These are phyloP conservation scores for Nemotelus nigrinus DNA, from an alignment of 2,888 invertebrate genomes.

Conservation along the genomic window DNA sequence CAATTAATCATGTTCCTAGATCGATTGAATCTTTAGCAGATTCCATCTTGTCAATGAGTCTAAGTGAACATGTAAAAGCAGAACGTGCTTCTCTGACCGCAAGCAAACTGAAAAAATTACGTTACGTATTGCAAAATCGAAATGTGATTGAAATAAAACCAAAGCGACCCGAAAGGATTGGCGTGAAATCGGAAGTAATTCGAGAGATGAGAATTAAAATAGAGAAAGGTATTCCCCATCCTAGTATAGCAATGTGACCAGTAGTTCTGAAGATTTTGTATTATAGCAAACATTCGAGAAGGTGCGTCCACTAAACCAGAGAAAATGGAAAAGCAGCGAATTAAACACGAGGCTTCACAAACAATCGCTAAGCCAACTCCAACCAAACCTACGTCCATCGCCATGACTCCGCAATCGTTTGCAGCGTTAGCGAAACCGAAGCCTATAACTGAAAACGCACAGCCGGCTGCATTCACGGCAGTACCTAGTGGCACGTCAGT, in stretches of 20 bases:
- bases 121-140: conserved; percentile 55
- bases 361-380: conserved; percentile 55
- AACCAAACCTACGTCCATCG: conserved; percentile 53
- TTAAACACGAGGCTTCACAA: conserved; percentile 50
- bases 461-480: not conserved
- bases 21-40: conserved; percentile 61
- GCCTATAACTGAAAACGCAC: not conserved
- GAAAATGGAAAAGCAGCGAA: conserved; percentile 54
- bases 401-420: not conserved
- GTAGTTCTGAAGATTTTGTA: not conserved
- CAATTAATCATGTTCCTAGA: conserved; percentile 51
- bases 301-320: conserved; percentile 53
- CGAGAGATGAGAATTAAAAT: conserved; percentile 59
- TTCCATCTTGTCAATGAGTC: conserved; percentile 62
- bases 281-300: conserved; percentile 55
- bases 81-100: conserved; percentile 58
- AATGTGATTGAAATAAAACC: conserved; percentile 59
- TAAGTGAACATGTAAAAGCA: conserved; percentile 58
- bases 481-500: not conserved
- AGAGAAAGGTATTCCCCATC: conserved; percentile 29
- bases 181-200: conserved; percentile 63
- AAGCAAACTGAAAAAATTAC: conserved; percentile 58
- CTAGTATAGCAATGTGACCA: not conserved
- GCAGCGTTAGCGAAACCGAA: not conserved
- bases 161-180: conserved; percentile 61